A percentile compares a stretch with the other conserved stretches of the same genome.
Evolutionary conservation across 2,888 invertebrate species (phyloP).

Genomic region (Plebejus anna): DNA sequence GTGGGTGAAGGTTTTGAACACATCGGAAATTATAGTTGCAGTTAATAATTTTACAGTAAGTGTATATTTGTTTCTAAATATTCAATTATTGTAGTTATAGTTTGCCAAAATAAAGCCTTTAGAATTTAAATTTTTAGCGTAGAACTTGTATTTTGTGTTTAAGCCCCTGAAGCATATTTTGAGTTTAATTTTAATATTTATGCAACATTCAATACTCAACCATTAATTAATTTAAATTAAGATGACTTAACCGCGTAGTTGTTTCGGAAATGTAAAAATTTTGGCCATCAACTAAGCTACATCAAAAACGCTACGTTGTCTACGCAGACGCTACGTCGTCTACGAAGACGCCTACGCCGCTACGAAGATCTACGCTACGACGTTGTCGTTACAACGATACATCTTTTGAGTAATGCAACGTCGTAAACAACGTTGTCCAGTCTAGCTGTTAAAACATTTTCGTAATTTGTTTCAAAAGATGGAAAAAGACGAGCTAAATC

Average conservation of each 20-base stretch:
- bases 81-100: too few relatives aligned
- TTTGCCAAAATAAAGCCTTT: too few relatives aligned
- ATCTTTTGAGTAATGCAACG: too few relatives aligned
- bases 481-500: too few relatives aligned
- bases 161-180: background rate
- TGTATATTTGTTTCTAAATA: background rate
- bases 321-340: background rate
- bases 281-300: too few relatives aligned
- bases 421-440: too few relatives aligned
- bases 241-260: background rate
- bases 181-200: background rate
- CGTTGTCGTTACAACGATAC: background rate
- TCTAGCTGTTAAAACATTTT: too few relatives aligned
- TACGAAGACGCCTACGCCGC: background rate
- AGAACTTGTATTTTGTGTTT: background rate
- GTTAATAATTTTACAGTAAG: constrained; percentile 63
- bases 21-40: constrained; percentile 60
- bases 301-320: background rate
- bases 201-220: background rate
- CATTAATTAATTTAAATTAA: background rate
- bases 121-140: background rate
- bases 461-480: too few relatives aligned
- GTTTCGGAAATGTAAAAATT: background rate
- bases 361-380: background rate
- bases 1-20: constrained; percentile 56